phyloP scores from a whole-genome alignment of 2,888 invertebrate genomes.

The Nomada flava region DNA sequence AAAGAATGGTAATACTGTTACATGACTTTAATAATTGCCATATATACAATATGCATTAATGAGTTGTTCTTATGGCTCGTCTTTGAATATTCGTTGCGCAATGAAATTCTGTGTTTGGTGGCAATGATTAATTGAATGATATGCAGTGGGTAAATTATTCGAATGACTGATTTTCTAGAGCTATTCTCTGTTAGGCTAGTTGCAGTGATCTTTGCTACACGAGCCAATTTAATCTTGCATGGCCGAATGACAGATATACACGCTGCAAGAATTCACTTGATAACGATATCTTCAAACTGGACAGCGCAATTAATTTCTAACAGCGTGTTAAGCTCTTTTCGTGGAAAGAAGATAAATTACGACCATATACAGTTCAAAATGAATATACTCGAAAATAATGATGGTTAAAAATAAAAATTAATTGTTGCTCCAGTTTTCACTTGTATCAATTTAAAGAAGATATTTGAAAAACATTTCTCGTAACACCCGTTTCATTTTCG shows the following conservation, averaged over 20 bases:
- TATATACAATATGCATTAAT: too few species aligned
- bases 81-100: too few species aligned
- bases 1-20: too few species aligned
- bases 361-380: too few species aligned
- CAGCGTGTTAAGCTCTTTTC: neutral
- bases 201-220: slow-evolving; percentile 11
- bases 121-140: slow-evolving; percentile 12
- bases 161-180: slow-evolving; percentile 25
- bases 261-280: slow-evolving; percentile 10
- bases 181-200: slow-evolving; percentile 25
- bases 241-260: slow-evolving; percentile 33
- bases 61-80: neutral
- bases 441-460: too few species aligned
- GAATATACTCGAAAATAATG: too few species aligned
- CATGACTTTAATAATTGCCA: too few species aligned
- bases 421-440: too few species aligned
- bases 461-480: too few species aligned
- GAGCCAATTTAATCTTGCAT: slow-evolving; percentile 33
- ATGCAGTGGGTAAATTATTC: neutral
- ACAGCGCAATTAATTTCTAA: slow-evolving; percentile 14
- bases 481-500: too few species aligned
- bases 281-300: neutral
- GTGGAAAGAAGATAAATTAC: neutral
- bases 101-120: neutral
- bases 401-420: too few species aligned